These are phyloP conservation scores for Acanthurus leucopareius DNA, from an alignment of 2,797 vertebrate species.

Conservation along the genomic window DNA sequence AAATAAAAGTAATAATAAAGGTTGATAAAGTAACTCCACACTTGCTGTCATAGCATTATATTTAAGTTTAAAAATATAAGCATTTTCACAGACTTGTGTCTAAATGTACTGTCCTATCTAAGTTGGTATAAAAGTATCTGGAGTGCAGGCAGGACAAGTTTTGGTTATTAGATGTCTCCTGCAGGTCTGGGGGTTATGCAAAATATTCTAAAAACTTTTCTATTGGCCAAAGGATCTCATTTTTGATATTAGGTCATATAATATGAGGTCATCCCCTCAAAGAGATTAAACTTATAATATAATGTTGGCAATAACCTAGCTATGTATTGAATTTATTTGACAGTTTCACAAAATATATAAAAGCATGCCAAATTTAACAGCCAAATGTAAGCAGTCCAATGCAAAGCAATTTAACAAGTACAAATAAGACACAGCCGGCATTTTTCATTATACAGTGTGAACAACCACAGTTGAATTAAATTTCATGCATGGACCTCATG, in stretches of 20 bases:
- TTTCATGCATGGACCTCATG: too few relatives aligned
- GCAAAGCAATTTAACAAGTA: background rate
- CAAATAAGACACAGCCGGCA: background rate
- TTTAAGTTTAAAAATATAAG: too few relatives aligned
- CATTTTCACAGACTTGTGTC: too few relatives aligned
- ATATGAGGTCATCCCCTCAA: background rate
- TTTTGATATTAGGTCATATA: background rate
- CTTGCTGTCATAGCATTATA: too few relatives aligned
- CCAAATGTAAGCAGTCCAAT: background rate
- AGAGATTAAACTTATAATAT: background rate
- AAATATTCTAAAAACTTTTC: background rate
- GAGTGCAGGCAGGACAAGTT: background rate
- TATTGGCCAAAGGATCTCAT: background rate
- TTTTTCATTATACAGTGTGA: too few relatives aligned
- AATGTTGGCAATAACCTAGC: background rate
- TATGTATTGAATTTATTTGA: background rate
- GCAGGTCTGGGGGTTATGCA: too few relatives aligned
- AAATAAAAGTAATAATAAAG: too few relatives aligned
- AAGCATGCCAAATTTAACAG: background rate
- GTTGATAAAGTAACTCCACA: too few relatives aligned
- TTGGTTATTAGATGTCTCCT: background rate
- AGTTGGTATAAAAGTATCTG: too few relatives aligned
- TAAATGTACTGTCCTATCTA: too few relatives aligned
- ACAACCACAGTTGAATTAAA: too few relatives aligned
- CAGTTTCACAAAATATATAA: background rate